A percentile compares a stretch with the other conserved stretches of the same genome.
phyloP scores from a whole-genome alignment of 2,113 vertebrate genomes.

The Tragulus kanchil region DNA sequence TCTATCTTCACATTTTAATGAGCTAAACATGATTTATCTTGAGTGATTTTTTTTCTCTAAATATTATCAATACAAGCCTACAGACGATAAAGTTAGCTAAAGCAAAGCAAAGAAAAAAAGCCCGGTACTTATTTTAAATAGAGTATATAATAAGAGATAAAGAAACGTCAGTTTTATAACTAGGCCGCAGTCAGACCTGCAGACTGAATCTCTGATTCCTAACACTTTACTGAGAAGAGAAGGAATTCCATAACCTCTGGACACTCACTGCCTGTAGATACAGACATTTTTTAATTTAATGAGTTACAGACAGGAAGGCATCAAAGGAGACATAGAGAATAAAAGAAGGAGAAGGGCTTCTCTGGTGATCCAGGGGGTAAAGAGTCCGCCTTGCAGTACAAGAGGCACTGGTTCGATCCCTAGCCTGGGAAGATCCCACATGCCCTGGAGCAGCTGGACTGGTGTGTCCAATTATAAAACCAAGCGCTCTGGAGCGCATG shows the following conservation, averaged over 20 bases:
- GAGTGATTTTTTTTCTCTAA: constrained; percentile 26
- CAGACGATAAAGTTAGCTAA: constrained; percentile 20
- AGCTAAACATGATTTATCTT: background rate
- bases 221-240: background rate
- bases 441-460: no score
- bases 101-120: background rate
- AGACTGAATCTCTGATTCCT: background rate
- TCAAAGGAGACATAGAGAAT: background rate
- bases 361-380: no score
- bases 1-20: constrained; percentile 31
- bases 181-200: background rate
- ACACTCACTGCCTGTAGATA: background rate
- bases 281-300: background rate
- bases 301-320: background rate
- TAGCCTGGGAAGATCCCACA: no score
- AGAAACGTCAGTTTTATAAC: background rate
- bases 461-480: no score
- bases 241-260: background rate
- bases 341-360: background rate
- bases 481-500: no score
- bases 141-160: background rate
- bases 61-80: background rate
- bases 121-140: background rate
- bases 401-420: no score
- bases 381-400: no score